Conservation (phyloP, 2,113 vertebrate species). For the Anarhynchus alexandrinus region DNA sequence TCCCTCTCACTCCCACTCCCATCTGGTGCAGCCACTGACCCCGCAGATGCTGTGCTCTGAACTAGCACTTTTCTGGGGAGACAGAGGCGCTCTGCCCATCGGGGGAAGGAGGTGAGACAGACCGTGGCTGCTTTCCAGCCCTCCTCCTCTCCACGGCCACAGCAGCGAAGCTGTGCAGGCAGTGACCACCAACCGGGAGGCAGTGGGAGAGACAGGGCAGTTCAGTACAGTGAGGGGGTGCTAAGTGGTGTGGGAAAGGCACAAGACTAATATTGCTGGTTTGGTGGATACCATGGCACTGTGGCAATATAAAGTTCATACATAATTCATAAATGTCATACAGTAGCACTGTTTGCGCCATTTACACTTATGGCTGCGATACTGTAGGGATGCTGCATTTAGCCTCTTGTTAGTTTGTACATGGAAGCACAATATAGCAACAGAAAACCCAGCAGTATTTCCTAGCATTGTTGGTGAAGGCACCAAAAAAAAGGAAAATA, state of each 20-base stretch:
- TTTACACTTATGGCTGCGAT: background rate
- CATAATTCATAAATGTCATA: background rate
- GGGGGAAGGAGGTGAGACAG: background rate
- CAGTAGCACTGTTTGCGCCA: background rate
- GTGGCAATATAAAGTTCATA: background rate
- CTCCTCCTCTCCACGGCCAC: rapidly evolving
- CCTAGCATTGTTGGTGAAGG: background rate
- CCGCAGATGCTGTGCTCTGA: background rate
- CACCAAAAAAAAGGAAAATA: background rate
- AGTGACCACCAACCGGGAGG: rapidly evolving
- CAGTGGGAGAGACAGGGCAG: background rate
- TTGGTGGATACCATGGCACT: background rate
- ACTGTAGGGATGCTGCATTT: background rate
- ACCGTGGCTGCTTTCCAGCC: background rate
- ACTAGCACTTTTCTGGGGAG: background rate
- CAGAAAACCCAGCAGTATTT: background rate
- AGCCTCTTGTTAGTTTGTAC: background rate
- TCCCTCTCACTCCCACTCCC: background rate
- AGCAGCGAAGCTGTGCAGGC: background rate
- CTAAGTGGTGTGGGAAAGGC: background rate
- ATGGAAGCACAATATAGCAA: background rate
- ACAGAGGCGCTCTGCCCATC: rapidly evolving
- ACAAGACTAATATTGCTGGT: background rate
- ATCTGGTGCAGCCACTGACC: background rate
- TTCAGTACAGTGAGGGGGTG: background rate